A percentile compares a stretch with the other conserved stretches of the same genome.
phyloP scores from a whole-genome alignment of 2,888 invertebrate genomes.

The Drosophila mettleri region DNA sequence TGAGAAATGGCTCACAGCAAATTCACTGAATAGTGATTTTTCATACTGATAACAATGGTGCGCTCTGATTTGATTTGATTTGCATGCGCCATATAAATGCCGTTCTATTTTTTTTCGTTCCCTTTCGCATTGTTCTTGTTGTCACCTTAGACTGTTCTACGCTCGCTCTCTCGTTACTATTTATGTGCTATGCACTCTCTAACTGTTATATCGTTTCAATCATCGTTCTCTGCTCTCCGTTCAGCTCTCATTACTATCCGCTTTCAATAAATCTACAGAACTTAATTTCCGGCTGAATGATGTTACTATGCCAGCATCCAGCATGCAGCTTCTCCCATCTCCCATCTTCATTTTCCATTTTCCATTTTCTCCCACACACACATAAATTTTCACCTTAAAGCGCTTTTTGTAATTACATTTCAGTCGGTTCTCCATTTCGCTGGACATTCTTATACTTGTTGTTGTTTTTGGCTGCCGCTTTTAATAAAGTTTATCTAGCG shows the following conservation, averaged over 20 bases:
- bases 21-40: slow-evolving; percentile 68
- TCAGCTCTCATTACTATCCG: slow-evolving; percentile 81
- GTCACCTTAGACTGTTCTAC: slow-evolving; percentile 1
- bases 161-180: background rate
- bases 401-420: slow-evolving; percentile 79
- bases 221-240: slow-evolving; percentile 23
- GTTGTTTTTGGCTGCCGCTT: slow-evolving; percentile 52
- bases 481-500: slow-evolving; percentile 79
- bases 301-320: slow-evolving; percentile 47
- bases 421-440: slow-evolving; percentile 59
- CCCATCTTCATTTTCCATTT: slow-evolving; percentile 14
- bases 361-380: slow-evolving; percentile 29
- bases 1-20: slow-evolving; percentile 49
- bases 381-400: slow-evolving; percentile 72
- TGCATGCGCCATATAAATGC: slow-evolving; percentile 45
- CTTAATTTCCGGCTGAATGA: slow-evolving; percentile 84
- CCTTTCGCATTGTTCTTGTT: slow-evolving; percentile 5
- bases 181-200: background rate
- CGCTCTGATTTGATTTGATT: slow-evolving; percentile 64
- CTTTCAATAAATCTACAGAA: slow-evolving; percentile 84
- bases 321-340: slow-evolving; percentile 1
- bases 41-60: slow-evolving; percentile 59
- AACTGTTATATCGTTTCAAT: slow-evolving; percentile 31
- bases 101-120: slow-evolving; percentile 4
- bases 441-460: slow-evolving; percentile 37